A percentile compares a stretch with the other conserved stretches of the same genome.
Evolutionary conservation across 1,140 invertebrate species (phyloP).

Genomic region (Eumeta japonica): DNA sequence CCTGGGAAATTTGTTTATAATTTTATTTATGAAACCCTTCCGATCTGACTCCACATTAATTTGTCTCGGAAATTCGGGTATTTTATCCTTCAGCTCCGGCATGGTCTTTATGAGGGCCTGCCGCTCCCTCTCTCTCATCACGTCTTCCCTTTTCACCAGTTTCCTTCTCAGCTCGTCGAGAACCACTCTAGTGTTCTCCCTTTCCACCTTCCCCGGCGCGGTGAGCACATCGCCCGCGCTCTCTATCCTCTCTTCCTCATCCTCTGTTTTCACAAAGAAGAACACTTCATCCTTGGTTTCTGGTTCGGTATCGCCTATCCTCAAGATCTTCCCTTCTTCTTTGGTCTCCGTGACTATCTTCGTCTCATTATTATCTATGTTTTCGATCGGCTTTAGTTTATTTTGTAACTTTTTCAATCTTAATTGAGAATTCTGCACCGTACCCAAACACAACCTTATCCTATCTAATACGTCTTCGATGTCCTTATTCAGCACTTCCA

Average conservation of each 20-base stretch:
- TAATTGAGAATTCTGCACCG: constrained; percentile 36
- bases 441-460: constrained; percentile 30
- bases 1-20: constrained; percentile 9
- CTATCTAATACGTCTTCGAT: constrained; percentile 37
- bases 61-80: constrained; percentile 50
- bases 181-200: constrained; percentile 34
- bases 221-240: constrained; percentile 30
- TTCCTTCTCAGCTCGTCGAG: constrained; percentile 42
- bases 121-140: constrained; percentile 50
- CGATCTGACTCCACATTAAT: constrained; percentile 28
- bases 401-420: constrained; percentile 36
- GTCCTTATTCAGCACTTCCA: constrained; percentile 34
- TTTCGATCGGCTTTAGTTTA: constrained; percentile 16
- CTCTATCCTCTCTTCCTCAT: constrained; percentile 18
- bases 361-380: constrained; percentile 3
- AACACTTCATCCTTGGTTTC: constrained; percentile 45
- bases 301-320: constrained; percentile 33
- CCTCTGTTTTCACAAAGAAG: constrained; percentile 47
- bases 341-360: constrained; percentile 6
- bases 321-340: constrained; percentile 22
- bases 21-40: constrained; percentile 33
- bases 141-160: constrained; percentile 45
- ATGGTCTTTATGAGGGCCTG: constrained; percentile 48
- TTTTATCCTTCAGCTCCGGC: constrained; percentile 33
- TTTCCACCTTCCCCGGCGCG: constrained; percentile 38